These are phyloP conservation scores for Grallaria varia DNA, from an alignment of 2,113 vertebrate species.

Conservation along the genomic window DNA sequence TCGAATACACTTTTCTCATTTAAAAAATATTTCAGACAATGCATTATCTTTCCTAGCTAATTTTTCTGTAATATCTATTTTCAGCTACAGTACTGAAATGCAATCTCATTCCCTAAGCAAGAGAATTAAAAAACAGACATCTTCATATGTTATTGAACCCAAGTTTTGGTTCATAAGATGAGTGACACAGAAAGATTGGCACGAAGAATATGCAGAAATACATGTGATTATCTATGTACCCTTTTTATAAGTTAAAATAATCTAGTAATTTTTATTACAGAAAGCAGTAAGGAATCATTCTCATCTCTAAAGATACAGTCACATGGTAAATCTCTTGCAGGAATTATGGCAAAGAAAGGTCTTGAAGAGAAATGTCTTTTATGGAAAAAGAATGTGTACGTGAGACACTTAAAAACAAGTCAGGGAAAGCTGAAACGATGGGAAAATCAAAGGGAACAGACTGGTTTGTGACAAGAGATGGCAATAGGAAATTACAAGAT, in stretches of 20 bases:
- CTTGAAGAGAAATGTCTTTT: background rate
- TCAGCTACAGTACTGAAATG: background rate
- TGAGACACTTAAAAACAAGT: background rate
- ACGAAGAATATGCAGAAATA: background rate
- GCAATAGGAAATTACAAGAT: conserved; percentile 52
- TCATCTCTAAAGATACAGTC: background rate
- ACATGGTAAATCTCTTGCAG: background rate
- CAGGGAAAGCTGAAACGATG: conserved; percentile 39
- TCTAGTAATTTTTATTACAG: background rate
- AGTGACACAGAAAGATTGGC: background rate
- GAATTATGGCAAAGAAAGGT: background rate
- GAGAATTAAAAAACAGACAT: background rate
- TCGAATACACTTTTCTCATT: background rate
- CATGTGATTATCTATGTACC: background rate
- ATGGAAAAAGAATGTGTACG: background rate
- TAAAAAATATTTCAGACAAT: background rate
- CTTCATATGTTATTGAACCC: background rate
- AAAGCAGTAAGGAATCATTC: background rate
- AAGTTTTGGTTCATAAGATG: background rate
- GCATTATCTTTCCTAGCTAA: background rate
- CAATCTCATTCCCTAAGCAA: background rate
- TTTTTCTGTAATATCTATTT: background rate
- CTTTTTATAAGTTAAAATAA: background rate
- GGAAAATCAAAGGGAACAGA: conserved; percentile 42
- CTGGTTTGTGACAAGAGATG: conserved; percentile 35